phyloP scores from a whole-genome alignment of 2,113 vertebrate genomes.

The Nesoenas mayeri region DNA sequence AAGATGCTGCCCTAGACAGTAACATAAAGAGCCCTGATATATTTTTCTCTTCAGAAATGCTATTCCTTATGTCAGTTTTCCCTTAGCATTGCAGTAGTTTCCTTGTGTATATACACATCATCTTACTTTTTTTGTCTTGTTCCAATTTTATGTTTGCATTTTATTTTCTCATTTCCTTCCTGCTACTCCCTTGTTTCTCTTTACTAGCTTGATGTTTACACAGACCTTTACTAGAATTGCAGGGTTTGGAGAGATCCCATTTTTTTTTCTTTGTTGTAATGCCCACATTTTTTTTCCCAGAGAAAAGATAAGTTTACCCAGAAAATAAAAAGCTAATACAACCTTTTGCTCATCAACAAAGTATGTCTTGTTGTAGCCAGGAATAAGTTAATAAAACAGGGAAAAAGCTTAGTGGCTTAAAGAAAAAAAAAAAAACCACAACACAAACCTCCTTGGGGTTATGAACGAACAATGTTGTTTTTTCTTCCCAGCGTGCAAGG shows the following conservation, averaged over 20 bases:
- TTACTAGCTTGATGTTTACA: slow-evolving; percentile 75
- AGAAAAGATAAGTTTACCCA: slow-evolving; percentile 81
- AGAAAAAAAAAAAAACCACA: slow-evolving; percentile 68
- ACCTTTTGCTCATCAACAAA: slow-evolving; percentile 85
- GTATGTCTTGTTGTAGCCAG: slow-evolving; percentile 80
- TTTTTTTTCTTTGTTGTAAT: slow-evolving; percentile 70
- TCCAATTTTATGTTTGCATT: slow-evolving; percentile 81
- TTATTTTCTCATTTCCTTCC: slow-evolving; percentile 80
- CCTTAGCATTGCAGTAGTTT: slow-evolving; percentile 31
- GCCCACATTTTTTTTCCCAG: slow-evolving; percentile 54
- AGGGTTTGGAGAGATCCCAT: slow-evolving; percentile 66
- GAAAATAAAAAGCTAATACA: slow-evolving; percentile 84
- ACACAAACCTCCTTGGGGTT: slow-evolving; percentile 82
- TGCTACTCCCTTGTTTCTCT: slow-evolving; percentile 74
- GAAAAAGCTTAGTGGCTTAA: slow-evolving; percentile 81
- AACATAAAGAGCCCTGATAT: slow-evolving; percentile 64
- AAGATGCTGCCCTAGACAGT: slow-evolving; percentile 60
- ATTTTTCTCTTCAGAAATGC: slow-evolving; percentile 55
- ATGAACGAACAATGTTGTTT: slow-evolving; percentile 91
- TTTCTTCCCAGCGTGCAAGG: slow-evolving; percentile 87
- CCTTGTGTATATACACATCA: slow-evolving; percentile 47
- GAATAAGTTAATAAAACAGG: slow-evolving; percentile 86
- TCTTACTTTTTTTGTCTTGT: slow-evolving; percentile 70
- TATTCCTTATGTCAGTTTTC: slow-evolving; percentile 47
- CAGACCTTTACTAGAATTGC: slow-evolving; percentile 74